A percentile compares a stretch with the other conserved stretches of the same genome.
phyloP scores from a whole-genome alignment of 1,140 invertebrate species.

The Adelges cooleyi region DNA sequence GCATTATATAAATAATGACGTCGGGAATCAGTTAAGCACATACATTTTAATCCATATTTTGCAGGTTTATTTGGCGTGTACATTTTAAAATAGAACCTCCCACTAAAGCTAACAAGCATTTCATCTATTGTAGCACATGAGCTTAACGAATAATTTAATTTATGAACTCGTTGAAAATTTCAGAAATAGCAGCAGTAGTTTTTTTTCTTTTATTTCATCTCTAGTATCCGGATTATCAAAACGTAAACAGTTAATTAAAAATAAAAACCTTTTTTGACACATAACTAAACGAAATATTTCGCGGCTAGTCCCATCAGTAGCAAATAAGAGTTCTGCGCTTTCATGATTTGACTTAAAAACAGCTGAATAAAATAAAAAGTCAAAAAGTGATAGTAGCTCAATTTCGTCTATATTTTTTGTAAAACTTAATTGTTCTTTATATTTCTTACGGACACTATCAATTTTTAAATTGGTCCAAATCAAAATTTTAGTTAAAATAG shows the following conservation, averaged over 20 bases:
- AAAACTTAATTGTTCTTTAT: constrained; percentile 8
- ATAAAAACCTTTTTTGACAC: constrained; percentile 33
- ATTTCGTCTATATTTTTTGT: neutral
- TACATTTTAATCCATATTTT: constrained; percentile 40
- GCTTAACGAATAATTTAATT: constrained; percentile 31
- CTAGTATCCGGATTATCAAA: constrained; percentile 36
- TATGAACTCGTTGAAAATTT: constrained; percentile 17
- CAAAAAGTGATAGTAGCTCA: constrained; percentile 32
- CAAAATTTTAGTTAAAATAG: neutral
- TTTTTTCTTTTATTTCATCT: constrained; percentile 31
- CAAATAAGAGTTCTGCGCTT: constrained; percentile 35
- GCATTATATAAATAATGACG: constrained; percentile 35
- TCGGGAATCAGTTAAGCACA: constrained; percentile 33
- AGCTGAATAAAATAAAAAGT: constrained; percentile 33
- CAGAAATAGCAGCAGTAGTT: constrained; percentile 35
- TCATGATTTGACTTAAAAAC: constrained; percentile 30
- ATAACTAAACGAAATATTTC: constrained; percentile 12
- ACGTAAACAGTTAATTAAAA: constrained; percentile 34
- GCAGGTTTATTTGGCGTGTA: constrained; percentile 39
- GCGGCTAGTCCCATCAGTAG: constrained; percentile 31
- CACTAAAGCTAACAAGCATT: constrained; percentile 37
- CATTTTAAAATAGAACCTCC: constrained; percentile 36
- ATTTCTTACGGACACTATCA: neutral
- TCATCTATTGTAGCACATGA: constrained; percentile 34
- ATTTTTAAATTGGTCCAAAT: neutral